Evolutionary conservation across 2,888 invertebrate species (phyloP), one percentile per base, ranked within the genome.

Genomic region (Dyspetes luteomarginatus): DNA sequence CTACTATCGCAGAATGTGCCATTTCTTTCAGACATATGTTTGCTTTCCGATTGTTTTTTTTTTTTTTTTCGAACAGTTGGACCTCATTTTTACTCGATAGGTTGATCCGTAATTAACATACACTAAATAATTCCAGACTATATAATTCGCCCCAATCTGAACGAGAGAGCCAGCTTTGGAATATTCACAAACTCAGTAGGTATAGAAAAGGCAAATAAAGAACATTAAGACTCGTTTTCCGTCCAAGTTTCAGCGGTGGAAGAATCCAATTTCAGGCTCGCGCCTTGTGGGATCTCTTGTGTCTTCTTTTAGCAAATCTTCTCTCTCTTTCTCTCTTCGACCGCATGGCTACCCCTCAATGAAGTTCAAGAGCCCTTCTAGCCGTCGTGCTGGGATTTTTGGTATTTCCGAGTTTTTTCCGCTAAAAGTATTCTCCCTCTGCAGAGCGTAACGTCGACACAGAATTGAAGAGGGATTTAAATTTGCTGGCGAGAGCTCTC

Each of bases 181-280:
- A n/a, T n/a, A n/a, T 45, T 45, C 4, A 36, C 30, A 28, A 50
- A 4, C 2, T 5, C 17, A 41, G 19, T 30, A 41, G 22, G 45
- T n/a, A 41, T 7, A n/a, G 4, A 15, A 56, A 28, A 41, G 17
- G 28, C 62, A 19, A 28, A 74, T 4, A 24, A 9, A 41, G 12
- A n/a, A 19, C 17, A 24, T 55, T 45, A 68, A 62, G 79, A 26
- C 78, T 22, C 79, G 79, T 79, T 68, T 50, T 36, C 65, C 56
- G 71, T 62, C 76, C 81, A 81, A 81, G 72, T 79, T 78, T 78
- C 41, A 56, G 56, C 30, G 28, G 55, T 48, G 17, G 56, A 17
- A 56, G 74, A 79, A 74, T 79, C 60, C 75, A 79, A 79, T 79
- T 79, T 79, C 65, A 65, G n/a, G n/a, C n/a, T n/a, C n/a, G n/a